Evolutionary conservation across 2,888 invertebrate species (phyloP), one percentile per base, ranked within the genome.

Genomic region (Perithous albicinctus): DNA sequence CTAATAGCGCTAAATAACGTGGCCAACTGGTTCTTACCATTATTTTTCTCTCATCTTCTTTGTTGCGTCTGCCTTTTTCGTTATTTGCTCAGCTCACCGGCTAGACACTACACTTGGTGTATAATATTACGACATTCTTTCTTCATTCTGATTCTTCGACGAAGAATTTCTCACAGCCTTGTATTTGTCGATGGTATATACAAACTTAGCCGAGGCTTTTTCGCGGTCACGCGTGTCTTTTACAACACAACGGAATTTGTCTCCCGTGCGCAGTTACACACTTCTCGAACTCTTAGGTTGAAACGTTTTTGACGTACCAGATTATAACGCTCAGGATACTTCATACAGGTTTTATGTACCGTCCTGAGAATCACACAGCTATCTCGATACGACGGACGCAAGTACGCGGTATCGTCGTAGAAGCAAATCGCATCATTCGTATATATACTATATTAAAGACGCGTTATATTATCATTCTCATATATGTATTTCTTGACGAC

Each of bases 401-500:
- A 2, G 29, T 29, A 29, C 29, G 29, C 29, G 29, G 29, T 4
- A 29, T 29, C 29, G 29, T 29, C 29, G 29, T 5, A 5, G 29
- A 5, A 5, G 29, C 29, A 29, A 2, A 29, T 4, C n/a, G 7
- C 51, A 51, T 35, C 48, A 51, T 35, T 48, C 12, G 32, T 35
- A 12, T 66, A 48, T 15, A 23, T 10, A 15, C 41, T 72, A 35
- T 38, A 64, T 80, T 70, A 63, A 63, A 54, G 32, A 38, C 46
- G 59, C 70, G 56, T 76, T 72, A 54, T 80, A 72, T 80, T 77
- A 77, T 76, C 67, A 80, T 77, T 77, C 61, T 61, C 63, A 35
- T 72, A 66, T 72, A 72, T 77, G 87, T 88, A 90, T 87, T 87
- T 87, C 87, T 87, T 87, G 88, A 90, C 86, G 89, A 87, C 54